Base-by-base conservation (phyloP, 1,140 invertebrate genomes). In the Tetramorium simillimum region DNA sequence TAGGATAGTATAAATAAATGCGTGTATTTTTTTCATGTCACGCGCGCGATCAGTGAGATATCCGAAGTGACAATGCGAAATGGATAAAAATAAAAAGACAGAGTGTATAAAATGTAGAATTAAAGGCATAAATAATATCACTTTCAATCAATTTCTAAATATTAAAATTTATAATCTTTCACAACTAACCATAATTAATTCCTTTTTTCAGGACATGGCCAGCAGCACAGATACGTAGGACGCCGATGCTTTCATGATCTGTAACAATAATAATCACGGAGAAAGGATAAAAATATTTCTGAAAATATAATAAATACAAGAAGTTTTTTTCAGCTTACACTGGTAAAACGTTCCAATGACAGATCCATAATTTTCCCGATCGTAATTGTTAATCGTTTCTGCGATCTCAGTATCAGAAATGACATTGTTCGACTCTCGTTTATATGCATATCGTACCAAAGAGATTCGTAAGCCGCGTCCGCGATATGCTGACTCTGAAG, bases 371-470 rank as follows among this genome's bases (percentile, higher is more conserved):
- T 33, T 33, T 33, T 33, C 33, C 33, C 33, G 43, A 86, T 62
- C 5, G 67, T 88, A 9, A 85, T 51, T 10, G 49, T 84, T 51
- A 88, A 73, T 16, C 49, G 75, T 65, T 86, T 70, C 24, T 88
- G 82, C 10, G 56, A 77, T 33, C 75, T 85, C 9, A 62, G 10
- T 21, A 88, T 76, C 24, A 88, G 18, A 14, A 86, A 65, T 46
- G 43, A 37, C 24, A 88, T 46, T 0, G 14, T 12, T 33, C 33
- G 33, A 37, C 24, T 75, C 40, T 88, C 37, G n/a, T 85, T 72
- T 4, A 60, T 24, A 7, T 75, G 51, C 5, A 86, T 16, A 14
- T 69, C 10, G n/a, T 88, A 86, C 62, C 84, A 88, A 28, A 33
- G 14, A n/a, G 43, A 75, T 40, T n/a, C 24, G 16, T 86, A 88